Evolutionary conservation across 2,113 vertebrate genomes (phyloP).

Genomic region (Dipodomys merriami): DNA sequence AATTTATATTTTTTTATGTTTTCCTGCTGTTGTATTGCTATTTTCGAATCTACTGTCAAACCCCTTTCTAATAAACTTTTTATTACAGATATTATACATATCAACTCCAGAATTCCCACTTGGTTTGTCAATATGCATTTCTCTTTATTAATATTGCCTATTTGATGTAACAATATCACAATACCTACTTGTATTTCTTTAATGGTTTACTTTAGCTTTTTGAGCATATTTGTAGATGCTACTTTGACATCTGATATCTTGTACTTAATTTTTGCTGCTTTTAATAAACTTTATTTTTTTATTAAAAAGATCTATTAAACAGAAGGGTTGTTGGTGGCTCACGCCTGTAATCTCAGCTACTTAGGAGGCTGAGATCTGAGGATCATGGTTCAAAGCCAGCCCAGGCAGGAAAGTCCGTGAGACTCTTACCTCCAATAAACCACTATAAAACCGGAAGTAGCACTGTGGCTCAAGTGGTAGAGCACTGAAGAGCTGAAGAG

Average conservation of each 20-base stretch:
- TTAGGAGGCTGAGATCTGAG: no score
- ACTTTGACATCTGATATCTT: background rate
- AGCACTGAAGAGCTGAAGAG: no score
- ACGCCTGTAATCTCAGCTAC: no score
- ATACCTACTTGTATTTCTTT: background rate
- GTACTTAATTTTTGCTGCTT: background rate
- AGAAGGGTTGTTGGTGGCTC: no score
- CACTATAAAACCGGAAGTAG: no score
- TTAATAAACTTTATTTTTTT: background rate
- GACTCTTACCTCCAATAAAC: no score
- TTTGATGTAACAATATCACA: background rate
- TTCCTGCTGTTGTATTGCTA: background rate
- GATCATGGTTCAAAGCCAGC: no score
- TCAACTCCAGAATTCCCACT: constrained; percentile 20
- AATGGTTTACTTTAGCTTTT: background rate
- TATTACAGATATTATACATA: background rate
- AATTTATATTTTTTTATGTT: background rate
- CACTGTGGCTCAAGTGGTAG: no score
- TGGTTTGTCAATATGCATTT: background rate
- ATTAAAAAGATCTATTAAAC: no score
- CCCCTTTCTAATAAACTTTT: background rate
- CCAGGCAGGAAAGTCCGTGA: no score
- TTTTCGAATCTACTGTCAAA: constrained; percentile 10
- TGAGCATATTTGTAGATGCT: background rate
- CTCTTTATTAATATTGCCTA: background rate